Percentiles rank a stretch among this genome's conserved stretches.
These are phyloP conservation scores for Megalopta genalis DNA, from an alignment of 1,140 invertebrate genomes.

Conservation along the genomic window DNA sequence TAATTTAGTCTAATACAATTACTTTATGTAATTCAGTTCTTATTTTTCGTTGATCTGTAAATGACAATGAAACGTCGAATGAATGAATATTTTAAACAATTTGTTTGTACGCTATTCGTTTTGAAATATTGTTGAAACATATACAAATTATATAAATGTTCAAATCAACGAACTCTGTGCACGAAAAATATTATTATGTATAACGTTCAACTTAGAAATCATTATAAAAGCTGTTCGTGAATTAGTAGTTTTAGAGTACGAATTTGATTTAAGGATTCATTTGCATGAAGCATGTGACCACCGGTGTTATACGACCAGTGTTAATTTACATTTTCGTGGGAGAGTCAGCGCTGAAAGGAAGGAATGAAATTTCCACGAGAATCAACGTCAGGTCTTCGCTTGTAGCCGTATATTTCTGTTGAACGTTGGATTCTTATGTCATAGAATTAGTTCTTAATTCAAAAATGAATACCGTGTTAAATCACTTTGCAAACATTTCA, in stretches of 20 bases:
- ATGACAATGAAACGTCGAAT: no score
- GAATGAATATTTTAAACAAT: no score
- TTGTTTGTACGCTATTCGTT: no score
- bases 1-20: no score
- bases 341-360: slow-evolving; percentile 4
- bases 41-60: no score
- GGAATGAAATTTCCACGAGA: background rate
- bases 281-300: background rate
- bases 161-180: no score
- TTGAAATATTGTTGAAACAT: no score
- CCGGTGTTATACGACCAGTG: background rate
- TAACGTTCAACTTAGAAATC: background rate
- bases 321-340: slow-evolving; percentile 23
- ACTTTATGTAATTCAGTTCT: no score
- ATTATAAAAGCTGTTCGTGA: background rate
- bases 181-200: background rate
- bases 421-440: background rate
- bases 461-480: no score
- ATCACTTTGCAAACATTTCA: no score
- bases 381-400: background rate
- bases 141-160: no score
- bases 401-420: background rate
- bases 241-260: background rate
- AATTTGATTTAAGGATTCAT: background rate
- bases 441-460: background rate